A percentile compares a stretch with the other conserved stretches of the same genome.
Evolutionary conservation across 2,797 vertebrate species (phyloP).

Genomic region (Pseudocheirus occidentalis): DNA sequence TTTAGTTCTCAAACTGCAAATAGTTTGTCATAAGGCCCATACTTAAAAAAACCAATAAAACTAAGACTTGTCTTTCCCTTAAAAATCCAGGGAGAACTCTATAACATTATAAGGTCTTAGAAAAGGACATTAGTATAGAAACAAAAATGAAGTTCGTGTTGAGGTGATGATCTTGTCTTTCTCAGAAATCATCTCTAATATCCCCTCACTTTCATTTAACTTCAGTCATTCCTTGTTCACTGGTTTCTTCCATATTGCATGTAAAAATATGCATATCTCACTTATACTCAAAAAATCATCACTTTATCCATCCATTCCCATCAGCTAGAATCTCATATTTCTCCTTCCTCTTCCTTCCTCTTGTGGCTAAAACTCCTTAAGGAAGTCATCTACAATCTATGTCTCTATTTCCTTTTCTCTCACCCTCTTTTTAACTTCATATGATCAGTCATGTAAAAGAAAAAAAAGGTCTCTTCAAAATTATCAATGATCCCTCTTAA

Average conservation of each 20-base stretch:
- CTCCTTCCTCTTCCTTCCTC: neutral
- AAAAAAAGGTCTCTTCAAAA: neutral
- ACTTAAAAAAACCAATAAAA: no score
- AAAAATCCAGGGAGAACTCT: neutral
- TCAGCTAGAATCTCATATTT: neutral
- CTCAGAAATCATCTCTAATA: neutral
- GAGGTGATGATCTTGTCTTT: neutral
- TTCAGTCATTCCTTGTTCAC: neutral
- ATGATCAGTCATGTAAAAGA: neutral
- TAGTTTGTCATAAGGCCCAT: no score
- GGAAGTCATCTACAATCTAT: neutral
- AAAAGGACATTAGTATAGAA: neutral
- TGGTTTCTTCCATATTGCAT: neutral
- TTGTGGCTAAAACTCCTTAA: neutral
- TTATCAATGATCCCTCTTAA: neutral
- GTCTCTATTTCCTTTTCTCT: neutral
- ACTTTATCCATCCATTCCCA: neutral
- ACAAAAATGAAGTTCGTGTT: neutral
- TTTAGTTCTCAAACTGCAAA: no score
- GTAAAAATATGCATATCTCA: neutral
- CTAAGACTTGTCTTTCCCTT: neutral
- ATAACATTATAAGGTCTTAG: neutral
- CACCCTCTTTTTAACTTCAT: neutral
- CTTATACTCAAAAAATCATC: neutral
- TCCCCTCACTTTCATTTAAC: neutral